phyloP scores from a whole-genome alignment of 2,113 vertebrate genomes.

The Lonchura striata region DNA sequence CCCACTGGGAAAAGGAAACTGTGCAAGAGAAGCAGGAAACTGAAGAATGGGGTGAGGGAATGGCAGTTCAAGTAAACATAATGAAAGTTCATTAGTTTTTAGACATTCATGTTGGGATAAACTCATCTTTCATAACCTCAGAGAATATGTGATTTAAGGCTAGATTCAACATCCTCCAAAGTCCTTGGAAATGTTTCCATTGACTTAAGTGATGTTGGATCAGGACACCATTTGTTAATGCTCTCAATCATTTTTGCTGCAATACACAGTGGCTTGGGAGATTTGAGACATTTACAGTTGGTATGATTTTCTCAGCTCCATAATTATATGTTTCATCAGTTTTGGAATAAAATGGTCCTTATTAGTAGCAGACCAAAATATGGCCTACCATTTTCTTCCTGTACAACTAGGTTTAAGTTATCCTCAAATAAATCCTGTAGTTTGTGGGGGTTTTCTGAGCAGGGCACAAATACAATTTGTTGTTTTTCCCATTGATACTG shows the following conservation, averaged over 20 bases:
- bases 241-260: not conserved
- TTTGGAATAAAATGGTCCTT: not conserved
- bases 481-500: not conserved
- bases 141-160: not conserved
- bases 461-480: not conserved
- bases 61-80: not conserved
- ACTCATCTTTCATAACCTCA: not conserved
- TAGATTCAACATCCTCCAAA: not conserved
- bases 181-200: constrained; percentile 8
- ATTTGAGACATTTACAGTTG: not conserved
- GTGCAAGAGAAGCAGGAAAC: constrained; percentile 33
- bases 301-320: not conserved
- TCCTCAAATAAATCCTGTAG: not conserved
- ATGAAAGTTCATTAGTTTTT: constrained; percentile 30
- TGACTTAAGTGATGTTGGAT: not conserved
- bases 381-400: not conserved
- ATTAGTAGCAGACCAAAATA: not conserved
- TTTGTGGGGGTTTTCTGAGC: not conserved
- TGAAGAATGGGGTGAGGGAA: constrained; percentile 41
- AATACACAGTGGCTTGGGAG: not conserved
- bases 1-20: constrained; percentile 44
- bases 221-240: constrained; percentile 2
- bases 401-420: not conserved
- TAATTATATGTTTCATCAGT: not conserved
- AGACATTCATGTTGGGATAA: not conserved